Evolutionary conservation across 2,888 invertebrate genomes (phyloP).

Genomic region (Endomychus coccineus): DNA sequence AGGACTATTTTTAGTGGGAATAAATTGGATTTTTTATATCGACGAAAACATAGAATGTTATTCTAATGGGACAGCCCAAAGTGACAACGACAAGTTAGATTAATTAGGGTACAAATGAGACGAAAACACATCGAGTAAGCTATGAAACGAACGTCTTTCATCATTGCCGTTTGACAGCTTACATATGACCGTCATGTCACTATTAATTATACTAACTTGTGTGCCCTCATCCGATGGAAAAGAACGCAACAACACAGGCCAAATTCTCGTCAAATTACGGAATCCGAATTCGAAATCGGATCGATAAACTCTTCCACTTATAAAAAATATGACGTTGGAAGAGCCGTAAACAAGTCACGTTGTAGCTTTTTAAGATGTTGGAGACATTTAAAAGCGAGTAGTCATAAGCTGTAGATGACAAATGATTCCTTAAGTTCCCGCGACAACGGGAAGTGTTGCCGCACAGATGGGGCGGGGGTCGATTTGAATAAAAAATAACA

Average conservation of each 20-base stretch:
- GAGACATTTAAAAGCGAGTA: slow-evolving; percentile 22
- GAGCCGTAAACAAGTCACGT: no score
- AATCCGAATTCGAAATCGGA: no score
- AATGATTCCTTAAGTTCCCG: slow-evolving; percentile 38
- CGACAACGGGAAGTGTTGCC: slow-evolving; percentile 27
- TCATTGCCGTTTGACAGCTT: slow-evolving; percentile 33
- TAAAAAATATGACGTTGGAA: no score
- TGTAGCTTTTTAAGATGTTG: slow-evolving; percentile 15
- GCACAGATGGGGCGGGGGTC: slow-evolving; percentile 18
- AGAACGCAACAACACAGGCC: no score
- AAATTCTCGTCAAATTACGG: no score
- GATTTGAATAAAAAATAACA: slow-evolving; percentile 47
- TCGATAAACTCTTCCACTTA: no score
- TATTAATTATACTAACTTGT: neutral
- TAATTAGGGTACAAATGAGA: slow-evolving; percentile 40
- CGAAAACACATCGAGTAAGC: slow-evolving; percentile 34
- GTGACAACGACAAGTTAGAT: slow-evolving; percentile 27
- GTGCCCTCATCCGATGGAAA: no score
- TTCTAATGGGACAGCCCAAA: slow-evolving; percentile 1
- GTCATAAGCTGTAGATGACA: slow-evolving; percentile 42
- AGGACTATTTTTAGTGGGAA: no score
- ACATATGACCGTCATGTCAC: slow-evolving; percentile 31
- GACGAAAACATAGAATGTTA: no score
- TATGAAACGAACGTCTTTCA: slow-evolving; percentile 38
- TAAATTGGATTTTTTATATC: no score